Evolutionary conservation across 37 sponge, comb jelly and placozoan genomes (phyloP), one percentile per base, ranked within the genome.

Genomic region (Sycon ciliatum): DNA sequence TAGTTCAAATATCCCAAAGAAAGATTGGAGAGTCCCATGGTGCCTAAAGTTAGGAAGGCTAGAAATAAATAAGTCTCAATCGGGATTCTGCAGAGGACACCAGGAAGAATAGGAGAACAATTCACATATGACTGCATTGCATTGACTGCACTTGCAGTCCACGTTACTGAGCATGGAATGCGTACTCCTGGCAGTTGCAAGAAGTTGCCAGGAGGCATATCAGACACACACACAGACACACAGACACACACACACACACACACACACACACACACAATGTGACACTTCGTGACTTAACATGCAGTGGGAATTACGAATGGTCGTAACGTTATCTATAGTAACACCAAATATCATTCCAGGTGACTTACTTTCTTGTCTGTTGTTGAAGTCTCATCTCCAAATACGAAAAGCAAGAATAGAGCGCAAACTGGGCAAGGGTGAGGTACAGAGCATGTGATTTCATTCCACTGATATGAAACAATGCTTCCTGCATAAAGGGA

Each of bases 1-100:
- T 81, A 89, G 85, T 89, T 85, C 34, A 89, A 83, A 34, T 85
- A 84, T 27, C 90, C 85, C 30, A 89, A 75, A 16, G 90, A 81
- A 18, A 74, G 72, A 26, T 85, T 89, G 36, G 90, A 89, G 36
- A 89, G 76, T 1, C 90, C 90, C 68, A 89, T 89, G 5, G 90
- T 85, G 13, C 76, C 66, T 2, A 89, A 85, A 1, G 90, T 89
- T 16, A 89, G 67, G 61, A 81, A 84, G 0, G 83, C 79, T 18
- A 89, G 46, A 4, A 85, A 39, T 27, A 68, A 33, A 49, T 85
- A 89, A 3, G 63, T 40, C 18, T 26, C 26, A 34, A 85, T 28
- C 1, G 90, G 85, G 57, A 85, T 77, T 63, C 81, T 83, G 56
- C 23, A 38, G 33, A 20, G 30, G 32, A 35, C 32, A 31, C 23